Evolutionary conservation across 2,113 vertebrate species (phyloP).

Genomic region (Glareola pratincola): DNA sequence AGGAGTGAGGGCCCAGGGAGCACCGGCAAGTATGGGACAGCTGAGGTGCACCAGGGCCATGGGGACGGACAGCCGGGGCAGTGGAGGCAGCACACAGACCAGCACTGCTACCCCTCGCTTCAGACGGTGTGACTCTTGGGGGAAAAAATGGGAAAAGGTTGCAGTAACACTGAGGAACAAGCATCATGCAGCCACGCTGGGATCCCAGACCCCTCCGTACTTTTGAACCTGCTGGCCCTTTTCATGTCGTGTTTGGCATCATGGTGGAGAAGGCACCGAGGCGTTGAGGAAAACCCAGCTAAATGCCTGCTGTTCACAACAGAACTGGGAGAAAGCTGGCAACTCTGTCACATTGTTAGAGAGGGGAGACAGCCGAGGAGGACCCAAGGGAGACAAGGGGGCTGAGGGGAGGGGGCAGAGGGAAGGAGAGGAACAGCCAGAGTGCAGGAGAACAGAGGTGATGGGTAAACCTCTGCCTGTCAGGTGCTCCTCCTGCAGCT

Average conservation of each 20-base stretch:
- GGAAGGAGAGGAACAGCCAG: background rate
- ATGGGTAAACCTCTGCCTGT: background rate
- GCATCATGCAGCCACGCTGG: accelerated
- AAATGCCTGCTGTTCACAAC: background rate
- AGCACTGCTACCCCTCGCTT: background rate
- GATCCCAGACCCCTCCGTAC: background rate
- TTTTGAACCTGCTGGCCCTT: background rate
- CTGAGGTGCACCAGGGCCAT: background rate
- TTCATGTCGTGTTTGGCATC: background rate
- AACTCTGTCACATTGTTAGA: background rate
- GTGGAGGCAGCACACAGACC: background rate
- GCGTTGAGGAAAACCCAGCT: background rate
- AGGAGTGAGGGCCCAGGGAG: background rate
- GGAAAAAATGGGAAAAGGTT: background rate
- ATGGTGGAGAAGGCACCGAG: accelerated
- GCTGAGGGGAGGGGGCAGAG: background rate
- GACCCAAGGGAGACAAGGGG: background rate
- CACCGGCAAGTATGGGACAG: background rate
- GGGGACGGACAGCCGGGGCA: background rate
- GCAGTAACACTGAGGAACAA: background rate
- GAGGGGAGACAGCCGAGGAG: background rate
- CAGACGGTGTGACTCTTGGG: background rate
- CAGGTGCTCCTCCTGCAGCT: background rate
- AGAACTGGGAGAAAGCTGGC: background rate
- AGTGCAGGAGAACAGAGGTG: background rate